phyloP scores from a whole-genome alignment of 2,113 vertebrate species.

The Bolborhynchus lineola region DNA sequence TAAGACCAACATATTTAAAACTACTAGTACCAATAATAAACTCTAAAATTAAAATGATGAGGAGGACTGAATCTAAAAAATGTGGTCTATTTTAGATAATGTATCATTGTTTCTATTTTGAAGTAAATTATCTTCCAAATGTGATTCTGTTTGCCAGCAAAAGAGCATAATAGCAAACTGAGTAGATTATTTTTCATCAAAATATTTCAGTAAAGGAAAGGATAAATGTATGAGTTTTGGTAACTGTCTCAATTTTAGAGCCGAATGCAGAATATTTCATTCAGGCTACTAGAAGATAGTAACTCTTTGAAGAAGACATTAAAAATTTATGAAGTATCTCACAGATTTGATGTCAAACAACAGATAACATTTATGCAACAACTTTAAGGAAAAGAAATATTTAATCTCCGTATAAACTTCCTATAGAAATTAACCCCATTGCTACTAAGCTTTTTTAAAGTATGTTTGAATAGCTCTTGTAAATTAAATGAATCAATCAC shows the following conservation, averaged over 20 bases:
- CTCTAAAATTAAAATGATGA: neutral
- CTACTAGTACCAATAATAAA: neutral
- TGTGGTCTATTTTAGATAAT: neutral
- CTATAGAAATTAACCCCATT: neutral
- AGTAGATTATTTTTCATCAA: neutral
- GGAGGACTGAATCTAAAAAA: neutral
- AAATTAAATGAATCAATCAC: neutral
- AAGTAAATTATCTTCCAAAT: neutral
- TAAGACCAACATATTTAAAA: slow-evolving; percentile 27
- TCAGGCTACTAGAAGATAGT: neutral
- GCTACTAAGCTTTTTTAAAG: neutral
- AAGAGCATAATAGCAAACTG: neutral
- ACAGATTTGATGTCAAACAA: neutral
- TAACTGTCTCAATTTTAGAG: neutral
- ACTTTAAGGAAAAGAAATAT: neutral
- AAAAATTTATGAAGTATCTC: neutral
- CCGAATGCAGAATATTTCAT: neutral
- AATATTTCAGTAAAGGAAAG: neutral
- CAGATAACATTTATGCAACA: neutral
- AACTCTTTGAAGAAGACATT: neutral
- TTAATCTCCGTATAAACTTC: neutral
- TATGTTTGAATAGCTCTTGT: neutral
- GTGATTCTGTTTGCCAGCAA: neutral
- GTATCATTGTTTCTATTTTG: neutral
- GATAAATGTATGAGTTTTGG: neutral